Percentiles rank a stretch among this genome's conserved stretches.
These are phyloP conservation scores for Oreohelix idahoensis DNA, from an alignment of 1,140 invertebrate genomes.

Conservation along the genomic window DNA sequence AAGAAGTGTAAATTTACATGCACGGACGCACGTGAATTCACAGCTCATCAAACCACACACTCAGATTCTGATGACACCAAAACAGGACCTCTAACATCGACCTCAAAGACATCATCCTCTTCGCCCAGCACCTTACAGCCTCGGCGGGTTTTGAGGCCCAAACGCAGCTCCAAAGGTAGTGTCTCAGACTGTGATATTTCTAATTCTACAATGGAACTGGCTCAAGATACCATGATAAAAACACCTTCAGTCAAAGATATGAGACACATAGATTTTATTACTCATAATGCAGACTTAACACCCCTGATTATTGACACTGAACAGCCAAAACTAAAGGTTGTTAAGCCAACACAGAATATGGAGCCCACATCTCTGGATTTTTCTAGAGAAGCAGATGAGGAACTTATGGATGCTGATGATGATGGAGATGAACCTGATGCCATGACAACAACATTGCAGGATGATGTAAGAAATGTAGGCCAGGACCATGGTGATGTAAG, in stretches of 20 bases:
- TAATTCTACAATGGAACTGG: background rate
- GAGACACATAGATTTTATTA: background rate
- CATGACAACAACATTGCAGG: constrained; percentile 2
- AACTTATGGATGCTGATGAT: constrained; percentile 3
- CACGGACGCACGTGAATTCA: constrained; percentile 62
- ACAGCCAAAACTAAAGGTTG: background rate
- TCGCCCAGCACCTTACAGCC: background rate
- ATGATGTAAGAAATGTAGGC: constrained; percentile 29
- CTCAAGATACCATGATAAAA: background rate
- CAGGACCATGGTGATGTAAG: background rate
- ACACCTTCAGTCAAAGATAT: background rate
- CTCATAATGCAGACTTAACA: background rate
- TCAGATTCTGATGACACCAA: constrained; percentile 28
- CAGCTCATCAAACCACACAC: constrained; percentile 63
- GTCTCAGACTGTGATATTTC: background rate
- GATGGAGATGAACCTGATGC: constrained; percentile 9
- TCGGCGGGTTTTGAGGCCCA: background rate
- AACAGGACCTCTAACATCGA: background rate
- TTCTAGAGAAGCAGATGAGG: background rate
- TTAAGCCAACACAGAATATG: background rate
- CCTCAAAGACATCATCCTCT: background rate
- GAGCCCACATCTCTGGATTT: background rate
- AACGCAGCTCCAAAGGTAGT: background rate
- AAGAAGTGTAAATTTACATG: constrained; percentile 64
- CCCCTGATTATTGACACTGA: background rate